phyloP scores from a whole-genome alignment of 2,113 vertebrate genomes.

The Tor tambroides region DNA sequence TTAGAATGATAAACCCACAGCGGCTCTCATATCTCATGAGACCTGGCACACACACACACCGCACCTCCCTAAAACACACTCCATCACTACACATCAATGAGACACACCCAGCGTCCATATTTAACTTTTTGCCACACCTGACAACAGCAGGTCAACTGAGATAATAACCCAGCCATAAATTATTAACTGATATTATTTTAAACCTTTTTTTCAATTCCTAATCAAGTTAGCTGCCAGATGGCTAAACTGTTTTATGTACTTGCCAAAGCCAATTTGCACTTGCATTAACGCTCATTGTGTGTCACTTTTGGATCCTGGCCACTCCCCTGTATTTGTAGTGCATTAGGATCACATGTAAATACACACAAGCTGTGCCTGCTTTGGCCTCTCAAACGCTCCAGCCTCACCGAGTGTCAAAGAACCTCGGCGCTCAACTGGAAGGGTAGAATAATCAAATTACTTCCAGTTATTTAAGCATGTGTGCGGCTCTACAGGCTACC shows the following conservation, averaged over 20 bases:
- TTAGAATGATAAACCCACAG: conserved; percentile 39
- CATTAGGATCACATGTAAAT: neutral
- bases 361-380: conserved; percentile 5
- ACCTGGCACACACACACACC: neutral
- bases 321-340: neutral
- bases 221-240: neutral
- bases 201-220: neutral
- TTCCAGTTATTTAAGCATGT: conserved; percentile 51
- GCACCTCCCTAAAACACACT: neutral
- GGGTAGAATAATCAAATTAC: conserved; percentile 50
- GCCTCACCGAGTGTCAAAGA: neutral
- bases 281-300: neutral
- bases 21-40: neutral
- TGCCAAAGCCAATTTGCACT: conserved; percentile 1
- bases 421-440: conserved; percentile 33
- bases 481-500: conserved; percentile 39
- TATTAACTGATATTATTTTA: neutral
- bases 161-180: neutral
- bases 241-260: neutral
- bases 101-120: neutral
- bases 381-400: neutral
- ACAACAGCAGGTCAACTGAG: neutral
- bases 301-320: neutral
- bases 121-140: neutral
- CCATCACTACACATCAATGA: neutral